These are phyloP conservation scores for Hippocampus zosterae DNA, from an alignment of 2,113 vertebrate genomes.

Conservation along the genomic window DNA sequence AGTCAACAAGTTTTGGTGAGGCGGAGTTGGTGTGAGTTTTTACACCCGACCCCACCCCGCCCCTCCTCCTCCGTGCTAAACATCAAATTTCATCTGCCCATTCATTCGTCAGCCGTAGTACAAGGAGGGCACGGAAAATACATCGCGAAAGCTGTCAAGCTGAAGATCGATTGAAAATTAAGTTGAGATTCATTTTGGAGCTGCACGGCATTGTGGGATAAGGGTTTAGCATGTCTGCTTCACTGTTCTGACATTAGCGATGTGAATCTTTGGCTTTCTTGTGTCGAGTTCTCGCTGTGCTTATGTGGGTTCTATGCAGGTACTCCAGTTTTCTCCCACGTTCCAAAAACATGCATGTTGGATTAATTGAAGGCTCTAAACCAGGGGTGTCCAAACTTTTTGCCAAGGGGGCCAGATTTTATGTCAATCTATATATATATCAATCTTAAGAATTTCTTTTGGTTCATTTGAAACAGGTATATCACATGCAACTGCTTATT, in stretches of 20 bases:
- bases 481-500: no score
- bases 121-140: conserved; percentile 10
- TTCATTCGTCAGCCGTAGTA: conserved; percentile 1
- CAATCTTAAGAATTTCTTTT: no score
- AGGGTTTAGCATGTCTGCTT: neutral
- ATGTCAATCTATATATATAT: no score
- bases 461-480: no score
- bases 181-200: conserved; percentile 4
- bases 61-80: neutral
- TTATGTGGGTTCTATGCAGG: neutral
- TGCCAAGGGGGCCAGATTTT: no score
- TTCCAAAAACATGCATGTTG: no score
- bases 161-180: conserved; percentile 2
- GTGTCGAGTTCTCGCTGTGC: neutral
- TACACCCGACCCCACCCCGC: neutral
- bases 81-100: neutral
- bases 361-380: no score
- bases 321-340: neutral
- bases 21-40: conserved; percentile 11
- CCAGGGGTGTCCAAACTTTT: no score
- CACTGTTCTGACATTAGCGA: neutral
- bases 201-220: neutral
- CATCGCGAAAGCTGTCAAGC: conserved; percentile 13
- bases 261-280: neutral
- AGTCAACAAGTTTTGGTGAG: conserved; percentile 2